phyloP scores from a whole-genome alignment of 2,113 vertebrate genomes.

The Pomatorhinus ruficollis region DNA sequence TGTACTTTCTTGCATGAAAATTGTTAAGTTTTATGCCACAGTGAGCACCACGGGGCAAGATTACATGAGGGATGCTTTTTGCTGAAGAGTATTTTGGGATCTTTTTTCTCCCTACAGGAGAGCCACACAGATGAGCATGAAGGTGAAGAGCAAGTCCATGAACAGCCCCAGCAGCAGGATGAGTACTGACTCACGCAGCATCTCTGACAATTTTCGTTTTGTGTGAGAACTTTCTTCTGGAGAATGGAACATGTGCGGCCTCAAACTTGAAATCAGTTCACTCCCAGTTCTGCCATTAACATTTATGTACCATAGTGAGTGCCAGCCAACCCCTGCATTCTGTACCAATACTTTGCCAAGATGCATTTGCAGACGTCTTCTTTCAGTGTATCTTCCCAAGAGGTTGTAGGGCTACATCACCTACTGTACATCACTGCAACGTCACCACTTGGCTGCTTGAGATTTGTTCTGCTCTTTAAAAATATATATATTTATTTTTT shows the following conservation, averaged over 20 bases:
- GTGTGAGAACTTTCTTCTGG: conserved; percentile 85
- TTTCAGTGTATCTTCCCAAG: conserved; percentile 77
- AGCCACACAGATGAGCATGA: conserved; percentile 88
- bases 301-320: conserved; percentile 80
- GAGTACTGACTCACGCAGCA: conserved; percentile 88
- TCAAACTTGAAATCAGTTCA: conserved; percentile 80
- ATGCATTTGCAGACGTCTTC: conserved; percentile 75
- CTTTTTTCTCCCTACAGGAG: conserved; percentile 77
- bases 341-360: conserved; percentile 80
- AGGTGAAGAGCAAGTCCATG: conserved; percentile 81
- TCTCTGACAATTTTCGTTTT: conserved; percentile 77
- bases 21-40: not conserved
- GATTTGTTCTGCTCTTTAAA: conserved; percentile 77
- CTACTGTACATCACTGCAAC: conserved; percentile 75
- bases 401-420: conserved; percentile 76
- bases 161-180: conserved; percentile 88
- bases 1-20: not conserved
- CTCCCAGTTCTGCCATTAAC: conserved; percentile 76
- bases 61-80: not conserved
- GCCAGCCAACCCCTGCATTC: conserved; percentile 82
- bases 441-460: conserved; percentile 81
- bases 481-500: conserved; percentile 70
- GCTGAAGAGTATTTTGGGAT: not conserved
- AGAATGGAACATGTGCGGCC: conserved; percentile 86
- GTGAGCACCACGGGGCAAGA: accelerated